Conservation (phyloP, 1,140 invertebrate genomes). For the Orchestia grillus region DNA sequence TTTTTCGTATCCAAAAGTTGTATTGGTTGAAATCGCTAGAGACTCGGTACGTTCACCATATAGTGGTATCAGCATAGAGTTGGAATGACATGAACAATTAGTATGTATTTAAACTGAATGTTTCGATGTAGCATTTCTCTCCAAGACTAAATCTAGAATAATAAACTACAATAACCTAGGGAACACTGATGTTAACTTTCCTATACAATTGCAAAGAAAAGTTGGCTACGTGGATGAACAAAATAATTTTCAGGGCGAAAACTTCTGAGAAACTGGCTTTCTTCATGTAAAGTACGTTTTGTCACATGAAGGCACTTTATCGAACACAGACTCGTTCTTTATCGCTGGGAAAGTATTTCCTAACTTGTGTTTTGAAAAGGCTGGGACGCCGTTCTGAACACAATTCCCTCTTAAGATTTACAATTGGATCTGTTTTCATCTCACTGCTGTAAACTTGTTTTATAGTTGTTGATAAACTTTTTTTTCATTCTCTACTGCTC, state of each 20-base stretch:
- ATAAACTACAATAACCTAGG: not conserved
- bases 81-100: too few species aligned
- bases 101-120: not conserved
- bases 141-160: not conserved
- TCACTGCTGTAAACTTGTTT: not conserved
- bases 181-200: not conserved
- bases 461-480: not conserved
- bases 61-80: not conserved
- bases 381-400: not conserved
- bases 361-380: not conserved
- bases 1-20: not conserved
- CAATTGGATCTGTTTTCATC: slow-evolving; percentile 4
- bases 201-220: not conserved
- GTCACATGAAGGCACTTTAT: not conserved
- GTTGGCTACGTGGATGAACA: not conserved
- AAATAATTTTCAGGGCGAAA: not conserved
- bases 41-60: too few species aligned
- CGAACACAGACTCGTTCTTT: not conserved
- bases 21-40: not conserved
- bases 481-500: not conserved
- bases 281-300: not conserved
- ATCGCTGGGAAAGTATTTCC: not conserved
- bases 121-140: not conserved
- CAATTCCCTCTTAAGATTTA: slow-evolving; percentile 11
- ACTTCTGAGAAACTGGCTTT: not conserved